Evolutionary conservation across 2,888 invertebrate species (phyloP), one percentile per base, ranked within the genome.

Genomic region (Liposcelis brunnea): DNA sequence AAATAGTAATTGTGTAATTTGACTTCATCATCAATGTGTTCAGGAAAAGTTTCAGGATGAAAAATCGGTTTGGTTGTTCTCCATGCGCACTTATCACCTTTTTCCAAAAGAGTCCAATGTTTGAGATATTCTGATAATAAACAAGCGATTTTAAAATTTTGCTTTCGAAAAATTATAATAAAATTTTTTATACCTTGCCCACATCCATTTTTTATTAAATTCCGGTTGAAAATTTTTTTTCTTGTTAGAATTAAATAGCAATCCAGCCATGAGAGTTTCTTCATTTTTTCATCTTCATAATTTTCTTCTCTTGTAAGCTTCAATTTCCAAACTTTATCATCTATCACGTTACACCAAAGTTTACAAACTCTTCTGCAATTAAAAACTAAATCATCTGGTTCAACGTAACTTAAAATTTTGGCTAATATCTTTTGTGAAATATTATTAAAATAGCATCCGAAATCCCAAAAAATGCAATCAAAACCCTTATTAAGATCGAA

Each of bases 51-150:
- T 26, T 54, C 52, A n/a, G n/a, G n/a, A n/a, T n/a, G n/a, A n/a
- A n/a, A 36, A 49, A 45, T 19, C 55, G 54, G 7, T 2, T 32
- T 5, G 55, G 54, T 7, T 49, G 50, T 7, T 48, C 37, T 46
- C 54, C 55, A 36, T 46, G 49, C 54, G 3, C 50, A 50, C 38
- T 52, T 49, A 15, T 50, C 51, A 8, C 48, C 50, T 45, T 36
- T 37, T 5, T 21, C 21, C 5, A 42, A n/a, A 14, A 49, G 32
- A 11, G 2, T 31, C 51, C 51, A 51, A 31, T 42, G 6, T n/a
- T 35, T 16, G 2, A 49, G 15, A 8, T 12, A n/a, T 26, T 26
- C 26, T 26, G 26, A 6, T 6, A 26, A 26, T 6, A 4, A 26
- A 4, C 4, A 26, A 26, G 8, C 4, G 4, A 4, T 6, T 6